Evolutionary conservation across 2,888 invertebrate species (phyloP).

Genomic region (Caenorhabditis uteleia): DNA sequence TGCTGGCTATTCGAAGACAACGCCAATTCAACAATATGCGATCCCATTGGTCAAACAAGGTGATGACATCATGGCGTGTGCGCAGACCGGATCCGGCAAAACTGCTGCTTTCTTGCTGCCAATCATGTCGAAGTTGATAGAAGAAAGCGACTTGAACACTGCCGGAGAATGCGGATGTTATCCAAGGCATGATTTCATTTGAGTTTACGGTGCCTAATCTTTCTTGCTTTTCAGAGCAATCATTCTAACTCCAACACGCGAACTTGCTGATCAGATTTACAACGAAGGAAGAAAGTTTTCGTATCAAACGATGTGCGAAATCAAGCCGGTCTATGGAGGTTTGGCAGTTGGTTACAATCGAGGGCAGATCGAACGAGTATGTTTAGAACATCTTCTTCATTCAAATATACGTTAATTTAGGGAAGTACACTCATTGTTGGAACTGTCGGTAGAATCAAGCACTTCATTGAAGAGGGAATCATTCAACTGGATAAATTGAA

Average conservation of each 20-base stretch:
- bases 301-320: slow-evolving; percentile 41
- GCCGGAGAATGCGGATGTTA: slow-evolving; percentile 35
- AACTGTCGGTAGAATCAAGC: slow-evolving; percentile 49
- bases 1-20: slow-evolving; percentile 84
- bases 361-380: slow-evolving; percentile 16
- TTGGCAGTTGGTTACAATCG: slow-evolving; percentile 31
- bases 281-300: slow-evolving; percentile 86
- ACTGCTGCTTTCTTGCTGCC: slow-evolving; percentile 73
- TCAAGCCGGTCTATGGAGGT: slow-evolving; percentile 49
- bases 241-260: slow-evolving; percentile 88
- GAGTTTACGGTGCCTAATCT: not conserved
- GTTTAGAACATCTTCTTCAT: too few species aligned
- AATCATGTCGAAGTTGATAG: slow-evolving; percentile 64
- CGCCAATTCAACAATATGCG: slow-evolving; percentile 91
- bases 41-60: slow-evolving; percentile 82
- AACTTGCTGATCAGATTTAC: slow-evolving; percentile 86
- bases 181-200: too few species aligned
- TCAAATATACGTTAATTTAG: too few species aligned
- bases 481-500: slow-evolving; percentile 34
- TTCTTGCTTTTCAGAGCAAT: slow-evolving; percentile 19
- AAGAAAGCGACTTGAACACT: slow-evolving; percentile 34
- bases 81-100: slow-evolving; percentile 97
- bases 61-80: slow-evolving; percentile 93
- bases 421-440: slow-evolving; percentile 49
- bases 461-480: slow-evolving; percentile 43